Evolutionary conservation across 1,140 invertebrate genomes (phyloP).

Genomic region (Odontomachus brunneus): DNA sequence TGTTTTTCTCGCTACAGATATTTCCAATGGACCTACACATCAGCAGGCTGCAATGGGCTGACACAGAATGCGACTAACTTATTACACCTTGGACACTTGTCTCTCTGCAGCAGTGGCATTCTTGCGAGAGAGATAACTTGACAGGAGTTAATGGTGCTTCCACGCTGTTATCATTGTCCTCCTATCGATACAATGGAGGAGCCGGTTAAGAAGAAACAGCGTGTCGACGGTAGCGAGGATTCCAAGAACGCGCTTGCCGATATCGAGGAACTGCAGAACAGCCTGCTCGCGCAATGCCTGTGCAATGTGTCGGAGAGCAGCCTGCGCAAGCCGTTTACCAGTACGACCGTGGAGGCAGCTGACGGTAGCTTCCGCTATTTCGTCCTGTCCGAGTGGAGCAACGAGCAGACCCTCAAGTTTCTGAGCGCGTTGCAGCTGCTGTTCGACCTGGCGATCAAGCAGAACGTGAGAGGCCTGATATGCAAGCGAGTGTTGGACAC

Average conservation of each 20-base stretch:
- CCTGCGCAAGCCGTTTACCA: constrained; percentile 89
- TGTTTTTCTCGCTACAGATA: constrained; percentile 40
- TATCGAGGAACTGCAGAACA: constrained; percentile 87
- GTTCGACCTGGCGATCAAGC: constrained; percentile 93
- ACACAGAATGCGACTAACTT: constrained; percentile 34
- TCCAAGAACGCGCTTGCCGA: constrained; percentile 85
- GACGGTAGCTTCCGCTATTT: constrained; percentile 85
- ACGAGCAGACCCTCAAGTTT: constrained; percentile 90
- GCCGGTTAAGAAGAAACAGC: constrained; percentile 91
- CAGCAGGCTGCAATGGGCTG: constrained; percentile 27
- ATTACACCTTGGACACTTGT: constrained; percentile 20
- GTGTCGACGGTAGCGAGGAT: constrained; percentile 86
- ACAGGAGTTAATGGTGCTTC: constrained; percentile 81
- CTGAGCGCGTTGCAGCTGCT: constrained; percentile 93
- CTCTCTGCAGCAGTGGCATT: constrained; percentile 27
- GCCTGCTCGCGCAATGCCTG: constrained; percentile 90
- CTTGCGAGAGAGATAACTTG: constrained; percentile 62
- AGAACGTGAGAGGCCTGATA: constrained; percentile 92
- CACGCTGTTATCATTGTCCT: constrained; percentile 69
- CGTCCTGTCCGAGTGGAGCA: constrained; percentile 89
- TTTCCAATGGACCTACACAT: constrained; percentile 7
- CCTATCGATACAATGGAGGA: constrained; percentile 86
- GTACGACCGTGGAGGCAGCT: constrained; percentile 85
- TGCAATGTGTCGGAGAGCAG: constrained; percentile 91
- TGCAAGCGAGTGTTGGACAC: constrained; percentile 92